Conservation (phyloP, 2,113 vertebrate genomes). For the Oceanites oceanicus region DNA sequence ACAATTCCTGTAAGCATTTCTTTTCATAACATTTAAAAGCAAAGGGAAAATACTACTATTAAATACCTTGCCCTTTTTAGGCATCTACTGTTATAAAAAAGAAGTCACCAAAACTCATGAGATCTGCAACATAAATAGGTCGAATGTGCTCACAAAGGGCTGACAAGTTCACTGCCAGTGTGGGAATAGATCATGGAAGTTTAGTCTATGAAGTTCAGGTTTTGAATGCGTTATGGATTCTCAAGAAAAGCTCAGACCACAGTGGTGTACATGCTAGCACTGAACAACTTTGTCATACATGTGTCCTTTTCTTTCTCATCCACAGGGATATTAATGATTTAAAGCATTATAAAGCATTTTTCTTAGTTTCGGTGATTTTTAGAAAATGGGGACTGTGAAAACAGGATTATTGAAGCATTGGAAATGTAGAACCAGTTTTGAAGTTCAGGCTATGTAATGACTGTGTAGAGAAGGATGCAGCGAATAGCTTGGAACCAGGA, state of each 20-base stretch:
- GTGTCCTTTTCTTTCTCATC: background rate
- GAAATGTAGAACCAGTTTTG: background rate
- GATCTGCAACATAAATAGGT: background rate
- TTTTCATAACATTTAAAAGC: background rate
- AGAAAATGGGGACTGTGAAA: background rate
- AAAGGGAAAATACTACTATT: background rate
- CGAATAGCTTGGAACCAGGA: conserved; percentile 26
- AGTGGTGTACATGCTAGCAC: background rate
- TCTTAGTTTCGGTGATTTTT: background rate
- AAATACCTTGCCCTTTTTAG: background rate
- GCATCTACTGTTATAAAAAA: background rate
- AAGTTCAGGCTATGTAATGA: background rate
- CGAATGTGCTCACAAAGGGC: background rate
- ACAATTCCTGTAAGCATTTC: background rate
- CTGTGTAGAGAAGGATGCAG: background rate
- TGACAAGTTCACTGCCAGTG: background rate
- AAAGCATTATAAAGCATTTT: background rate
- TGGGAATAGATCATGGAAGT: background rate
- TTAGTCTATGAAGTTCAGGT: background rate
- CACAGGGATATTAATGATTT: background rate
- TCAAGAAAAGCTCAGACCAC: background rate
- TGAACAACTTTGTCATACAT: background rate
- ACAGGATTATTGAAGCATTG: background rate
- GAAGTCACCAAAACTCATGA: background rate
- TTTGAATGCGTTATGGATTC: background rate